Evolutionary conservation across 2,888 invertebrate species (phyloP).

Genomic region (Biston betularia): DNA sequence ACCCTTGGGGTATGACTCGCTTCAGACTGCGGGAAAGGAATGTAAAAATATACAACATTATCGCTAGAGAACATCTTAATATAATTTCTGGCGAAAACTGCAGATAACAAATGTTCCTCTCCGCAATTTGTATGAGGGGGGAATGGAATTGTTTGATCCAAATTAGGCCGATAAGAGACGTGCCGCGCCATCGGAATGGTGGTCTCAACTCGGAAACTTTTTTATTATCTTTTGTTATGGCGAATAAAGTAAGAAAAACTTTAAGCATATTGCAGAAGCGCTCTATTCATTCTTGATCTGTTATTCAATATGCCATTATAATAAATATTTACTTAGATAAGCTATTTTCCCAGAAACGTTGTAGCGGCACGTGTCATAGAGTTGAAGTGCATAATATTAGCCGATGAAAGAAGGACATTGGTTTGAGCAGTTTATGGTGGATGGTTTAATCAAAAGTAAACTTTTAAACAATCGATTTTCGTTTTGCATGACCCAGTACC

Average conservation of each 20-base stretch:
- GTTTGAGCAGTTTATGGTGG: no score
- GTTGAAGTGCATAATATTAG: slow-evolving; percentile 54
- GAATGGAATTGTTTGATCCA: slow-evolving; percentile 80
- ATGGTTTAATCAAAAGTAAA: no score
- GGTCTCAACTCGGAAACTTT: slow-evolving; percentile 66
- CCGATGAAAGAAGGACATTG: no score
- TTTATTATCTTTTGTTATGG: slow-evolving; percentile 67
- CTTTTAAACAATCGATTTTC: no score
- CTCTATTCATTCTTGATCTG: slow-evolving; percentile 55
- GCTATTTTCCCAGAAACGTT: slow-evolving; percentile 45
- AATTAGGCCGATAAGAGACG: slow-evolving; percentile 80
- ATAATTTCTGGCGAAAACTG: slow-evolving; percentile 81
- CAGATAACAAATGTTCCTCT: slow-evolving; percentile 80
- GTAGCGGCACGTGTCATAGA: slow-evolving; percentile 52
- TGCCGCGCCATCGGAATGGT: slow-evolving; percentile 66
- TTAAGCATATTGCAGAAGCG: slow-evolving; percentile 54
- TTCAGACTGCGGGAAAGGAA: slow-evolving; percentile 58
- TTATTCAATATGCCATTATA: slow-evolving; percentile 60
- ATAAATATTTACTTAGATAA: slow-evolving; percentile 15
- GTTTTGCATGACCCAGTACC: no score
- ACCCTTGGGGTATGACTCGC: slow-evolving; percentile 62
- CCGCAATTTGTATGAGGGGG: slow-evolving; percentile 77
- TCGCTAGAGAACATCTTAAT: slow-evolving; percentile 80
- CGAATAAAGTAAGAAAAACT: slow-evolving; percentile 52
- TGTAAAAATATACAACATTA: slow-evolving; percentile 79